Base-by-base conservation (phyloP, 2,797 vertebrate species). In the Lindbergichthys nudifrons region DNA sequence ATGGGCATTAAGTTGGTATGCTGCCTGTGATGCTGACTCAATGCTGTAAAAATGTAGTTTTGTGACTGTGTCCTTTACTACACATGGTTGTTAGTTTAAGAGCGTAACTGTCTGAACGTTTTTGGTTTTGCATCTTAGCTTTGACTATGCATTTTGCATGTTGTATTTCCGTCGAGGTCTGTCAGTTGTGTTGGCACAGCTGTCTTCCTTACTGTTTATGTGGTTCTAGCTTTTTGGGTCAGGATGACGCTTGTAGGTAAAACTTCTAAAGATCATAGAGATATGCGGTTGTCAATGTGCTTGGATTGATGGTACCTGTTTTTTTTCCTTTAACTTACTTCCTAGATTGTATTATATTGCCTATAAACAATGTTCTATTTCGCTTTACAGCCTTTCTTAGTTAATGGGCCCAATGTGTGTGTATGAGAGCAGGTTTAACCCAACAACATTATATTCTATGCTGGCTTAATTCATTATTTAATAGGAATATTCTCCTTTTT, bases 191-290 rank as follows among this genome's bases (percentile, higher is more conserved):
- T 52, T 48, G 19, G 13, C 42, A 12, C 65, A 79, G 48, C 65
- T 75, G 75, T 63, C 60, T 80, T 70, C 19, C 57, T 54, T 59
- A 23, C n/a, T 73, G 53, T 80, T 70, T 2, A 18, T 75, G 59
- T 66, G 50, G 42, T 13, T 68, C 11, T 69, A 19, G 11, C 19
- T 73, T 79, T 57, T 36, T 21, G 23, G 47, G 23, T 75, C 13
- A 63, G 30, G 39, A 32, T 65, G 16, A 58, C 18, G 60, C 26
- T 62, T 63, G 26, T 47, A 60, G 53, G 75, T 77, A 50, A 64
- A 77, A 59, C 45, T 18, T 42, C 57, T 48, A 7, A 47, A 74
- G 51, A 52, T n/a, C 12, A 56, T 18, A 26, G 23, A 4, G 16
- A 5, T 43, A n/a, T 5, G 0, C 0, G 61, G 13, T 63, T 36